Conservation (phyloP, 1,140 invertebrate genomes). For the Scylla paramamosain region DNA sequence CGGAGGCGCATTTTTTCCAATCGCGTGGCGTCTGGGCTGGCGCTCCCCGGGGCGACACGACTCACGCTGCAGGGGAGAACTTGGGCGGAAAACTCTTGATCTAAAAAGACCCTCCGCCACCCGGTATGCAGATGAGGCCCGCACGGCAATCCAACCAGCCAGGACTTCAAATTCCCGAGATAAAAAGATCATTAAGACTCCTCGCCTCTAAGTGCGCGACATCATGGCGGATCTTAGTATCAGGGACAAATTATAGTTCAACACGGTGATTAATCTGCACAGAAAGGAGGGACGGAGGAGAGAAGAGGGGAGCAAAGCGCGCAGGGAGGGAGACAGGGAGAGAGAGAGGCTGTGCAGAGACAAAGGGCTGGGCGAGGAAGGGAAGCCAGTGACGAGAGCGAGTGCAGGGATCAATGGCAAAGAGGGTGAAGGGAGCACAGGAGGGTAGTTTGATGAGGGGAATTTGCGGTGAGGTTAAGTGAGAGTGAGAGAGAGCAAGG, state of each 20-base stretch:
- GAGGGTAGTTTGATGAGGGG: background rate
- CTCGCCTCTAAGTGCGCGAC: background rate
- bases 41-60: background rate
- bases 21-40: background rate
- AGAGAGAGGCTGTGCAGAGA: background rate
- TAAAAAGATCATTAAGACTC: slow-evolving; percentile 55
- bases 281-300: background rate
- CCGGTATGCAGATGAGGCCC: slow-evolving; percentile 46
- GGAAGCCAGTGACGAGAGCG: background rate
- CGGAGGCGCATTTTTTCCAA: background rate
- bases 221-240: slow-evolving; percentile 42
- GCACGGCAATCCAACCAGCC: slow-evolving; percentile 12
- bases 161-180: slow-evolving; percentile 14
- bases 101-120: background rate
- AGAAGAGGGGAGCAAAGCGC: background rate
- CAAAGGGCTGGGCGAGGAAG: background rate
- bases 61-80: background rate
- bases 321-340: too few species aligned
- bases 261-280: slow-evolving; percentile 29
- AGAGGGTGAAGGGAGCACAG: background rate
- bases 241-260: slow-evolving; percentile 37
- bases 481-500: too few species aligned
- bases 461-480: too few species aligned
- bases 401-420: background rate
- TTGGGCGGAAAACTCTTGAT: slow-evolving; percentile 31